Evolutionary conservation across 1,140 invertebrate genomes (phyloP).

Genomic region (Chionoecetes opilio): DNA sequence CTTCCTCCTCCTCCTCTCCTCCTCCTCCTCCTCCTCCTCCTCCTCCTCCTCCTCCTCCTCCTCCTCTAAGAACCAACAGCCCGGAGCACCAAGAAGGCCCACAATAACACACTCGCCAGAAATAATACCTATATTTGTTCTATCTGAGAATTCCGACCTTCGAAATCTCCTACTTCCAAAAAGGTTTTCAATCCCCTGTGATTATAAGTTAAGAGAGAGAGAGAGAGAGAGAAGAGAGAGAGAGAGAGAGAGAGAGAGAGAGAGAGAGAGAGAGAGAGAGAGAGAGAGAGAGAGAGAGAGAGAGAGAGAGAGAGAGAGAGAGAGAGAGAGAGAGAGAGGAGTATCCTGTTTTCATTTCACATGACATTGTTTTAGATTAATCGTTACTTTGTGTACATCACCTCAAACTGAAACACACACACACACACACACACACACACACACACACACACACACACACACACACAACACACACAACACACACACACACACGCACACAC

Average conservation of each 20-base stretch:
- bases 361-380: no score
- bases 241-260: constrained; percentile 44
- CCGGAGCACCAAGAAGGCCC: constrained; percentile 31
- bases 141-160: constrained; percentile 49
- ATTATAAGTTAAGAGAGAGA: constrained; percentile 38
- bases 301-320: constrained; percentile 38
- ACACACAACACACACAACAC: no score
- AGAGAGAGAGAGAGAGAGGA: background rate
- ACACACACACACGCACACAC: no score
- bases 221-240: constrained; percentile 44
- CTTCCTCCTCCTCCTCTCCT: background rate
- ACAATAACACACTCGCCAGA: constrained; percentile 42
- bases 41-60: constrained; percentile 36
- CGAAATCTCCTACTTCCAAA: constrained; percentile 5
- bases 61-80: constrained; percentile 55
- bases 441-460: no score
- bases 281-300: constrained; percentile 40
- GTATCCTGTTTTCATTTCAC: background rate
- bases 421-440: background rate
- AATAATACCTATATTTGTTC: constrained; percentile 65
- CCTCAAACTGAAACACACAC: background rate
- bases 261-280: constrained; percentile 46
- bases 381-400: background rate
- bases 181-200: constrained; percentile 34
- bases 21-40: background rate